phyloP scores from a whole-genome alignment of 2,113 vertebrate genomes.

The Dipodomys spectabilis region DNA sequence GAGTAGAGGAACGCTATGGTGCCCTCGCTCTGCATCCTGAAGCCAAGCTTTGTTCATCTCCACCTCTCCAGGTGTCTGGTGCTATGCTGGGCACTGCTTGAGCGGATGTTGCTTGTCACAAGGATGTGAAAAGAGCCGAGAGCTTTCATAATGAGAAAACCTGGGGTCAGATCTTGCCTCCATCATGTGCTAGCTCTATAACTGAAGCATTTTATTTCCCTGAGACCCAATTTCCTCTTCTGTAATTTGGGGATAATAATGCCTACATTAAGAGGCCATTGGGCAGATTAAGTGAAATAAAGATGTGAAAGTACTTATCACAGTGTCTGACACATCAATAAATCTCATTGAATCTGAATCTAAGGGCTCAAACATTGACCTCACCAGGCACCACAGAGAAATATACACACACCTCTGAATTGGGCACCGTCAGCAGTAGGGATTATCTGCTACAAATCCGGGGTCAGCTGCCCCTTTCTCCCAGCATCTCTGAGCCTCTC shows the following conservation, averaged over 20 bases:
- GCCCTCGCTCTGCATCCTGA: conserved; percentile 20
- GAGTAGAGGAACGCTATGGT: conserved; percentile 37
- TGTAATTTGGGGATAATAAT: conserved; percentile 71
- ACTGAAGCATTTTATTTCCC: conserved; percentile 58
- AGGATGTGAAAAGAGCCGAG: neutral
- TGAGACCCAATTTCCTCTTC: conserved; percentile 66
- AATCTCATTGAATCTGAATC: conserved; percentile 52
- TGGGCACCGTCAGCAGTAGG: conserved; percentile 18
- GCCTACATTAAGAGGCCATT: conserved; percentile 42
- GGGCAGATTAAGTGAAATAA: conserved; percentile 58
- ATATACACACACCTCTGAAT: neutral
- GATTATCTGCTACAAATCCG: neutral
- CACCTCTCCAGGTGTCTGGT: neutral
- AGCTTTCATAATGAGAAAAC: conserved; percentile 11
- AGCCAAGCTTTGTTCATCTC: conserved; percentile 40
- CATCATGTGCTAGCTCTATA: neutral
- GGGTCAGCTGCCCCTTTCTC: neutral
- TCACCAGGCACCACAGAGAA: neutral
- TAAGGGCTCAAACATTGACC: conserved; percentile 54
- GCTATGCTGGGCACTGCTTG: neutral
- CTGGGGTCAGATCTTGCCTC: conserved; percentile 23
- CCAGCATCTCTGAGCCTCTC: neutral
- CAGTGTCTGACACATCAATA: conserved; percentile 40
- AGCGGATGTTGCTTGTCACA: neutral
- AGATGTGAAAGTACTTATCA: conserved; percentile 59